Percentiles rank a stretch among this genome's conserved stretches.
These are phyloP conservation scores for Eupleurogrammus muticus DNA, from an alignment of 2,797 vertebrate genomes.

Conservation along the genomic window DNA sequence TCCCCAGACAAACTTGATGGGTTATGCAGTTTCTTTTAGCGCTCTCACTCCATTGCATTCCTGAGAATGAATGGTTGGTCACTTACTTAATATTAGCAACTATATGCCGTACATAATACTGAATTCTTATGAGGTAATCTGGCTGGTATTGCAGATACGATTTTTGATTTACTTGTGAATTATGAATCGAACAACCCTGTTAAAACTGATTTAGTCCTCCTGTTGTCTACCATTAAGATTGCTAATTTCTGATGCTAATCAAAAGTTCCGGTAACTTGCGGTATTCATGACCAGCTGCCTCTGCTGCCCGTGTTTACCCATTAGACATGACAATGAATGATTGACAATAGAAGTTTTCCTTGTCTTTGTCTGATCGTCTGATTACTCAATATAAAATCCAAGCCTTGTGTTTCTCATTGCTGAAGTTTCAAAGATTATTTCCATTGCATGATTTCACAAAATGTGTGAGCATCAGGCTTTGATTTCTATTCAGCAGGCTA, in stretches of 20 bases:
- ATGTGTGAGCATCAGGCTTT: conserved; percentile 15
- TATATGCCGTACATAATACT: neutral
- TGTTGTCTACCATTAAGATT: no score
- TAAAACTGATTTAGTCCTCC: conserved; percentile 16
- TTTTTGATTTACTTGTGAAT: neutral
- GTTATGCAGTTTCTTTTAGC: conserved; percentile 21
- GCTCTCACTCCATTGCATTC: neutral
- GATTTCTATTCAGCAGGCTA: neutral
- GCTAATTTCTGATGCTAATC: no score
- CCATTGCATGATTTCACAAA: conserved; percentile 5
- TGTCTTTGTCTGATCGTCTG: no score
- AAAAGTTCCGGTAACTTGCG: no score
- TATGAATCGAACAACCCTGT: neutral
- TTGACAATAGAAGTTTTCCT: no score
- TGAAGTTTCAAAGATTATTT: conserved; percentile 10
- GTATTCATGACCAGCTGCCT: no score
- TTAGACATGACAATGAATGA: no score
- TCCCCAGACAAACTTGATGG: neutral
- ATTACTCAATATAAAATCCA: no score
- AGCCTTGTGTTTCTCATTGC: conserved; percentile 1
- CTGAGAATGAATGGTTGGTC: neutral
- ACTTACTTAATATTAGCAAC: neutral
- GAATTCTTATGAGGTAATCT: neutral
- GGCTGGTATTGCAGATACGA: neutral
- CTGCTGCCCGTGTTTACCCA: no score